phyloP scores from a whole-genome alignment of 1,140 invertebrate species.

The Drosophila novamexicana region DNA sequence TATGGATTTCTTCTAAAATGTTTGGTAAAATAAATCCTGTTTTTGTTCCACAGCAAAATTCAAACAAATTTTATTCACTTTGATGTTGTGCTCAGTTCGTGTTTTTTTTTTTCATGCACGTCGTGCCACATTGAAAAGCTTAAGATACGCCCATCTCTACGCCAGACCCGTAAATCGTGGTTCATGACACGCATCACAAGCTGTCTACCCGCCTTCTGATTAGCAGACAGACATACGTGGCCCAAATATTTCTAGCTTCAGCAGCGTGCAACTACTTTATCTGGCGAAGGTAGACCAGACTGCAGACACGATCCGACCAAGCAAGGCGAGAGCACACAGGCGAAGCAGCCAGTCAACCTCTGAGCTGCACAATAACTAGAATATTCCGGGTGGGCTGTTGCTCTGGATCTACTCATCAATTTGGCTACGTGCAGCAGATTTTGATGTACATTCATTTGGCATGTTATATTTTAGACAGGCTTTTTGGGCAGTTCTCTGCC shows the following conservation, averaged over 20 bases:
- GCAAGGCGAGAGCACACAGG: neutral
- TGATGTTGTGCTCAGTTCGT: neutral
- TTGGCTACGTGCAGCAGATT: slow-evolving; percentile 40
- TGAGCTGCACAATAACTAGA: slow-evolving; percentile 29
- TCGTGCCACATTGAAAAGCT: neutral
- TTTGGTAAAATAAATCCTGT: too few relatives aligned
- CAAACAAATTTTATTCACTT: neutral
- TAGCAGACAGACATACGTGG: slow-evolving; percentile 35
- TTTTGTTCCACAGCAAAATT: too few relatives aligned
- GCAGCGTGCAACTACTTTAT: neutral
- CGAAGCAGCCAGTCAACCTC: slow-evolving; percentile 1
- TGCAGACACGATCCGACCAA: neutral
- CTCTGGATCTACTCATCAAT: slow-evolving; percentile 28
- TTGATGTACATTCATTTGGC: slow-evolving; percentile 35
- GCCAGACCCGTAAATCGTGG: neutral
- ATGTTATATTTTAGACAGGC: slow-evolving; percentile 20
- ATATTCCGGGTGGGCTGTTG: slow-evolving; percentile 17
- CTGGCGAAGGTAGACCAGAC: slow-evolving; percentile 4
- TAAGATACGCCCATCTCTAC: neutral
- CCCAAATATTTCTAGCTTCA: slow-evolving; percentile 23
- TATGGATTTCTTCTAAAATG: too few relatives aligned
- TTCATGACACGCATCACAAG: slow-evolving; percentile 10
- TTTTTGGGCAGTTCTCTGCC: slow-evolving; percentile 22
- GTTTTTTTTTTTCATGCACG: neutral
- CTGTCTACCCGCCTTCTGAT: slow-evolving; percentile 37